A percentile compares a stretch with the other conserved stretches of the same genome.
Conservation (phyloP, 1,140 invertebrate species). For the Heliconius congener region DNA sequence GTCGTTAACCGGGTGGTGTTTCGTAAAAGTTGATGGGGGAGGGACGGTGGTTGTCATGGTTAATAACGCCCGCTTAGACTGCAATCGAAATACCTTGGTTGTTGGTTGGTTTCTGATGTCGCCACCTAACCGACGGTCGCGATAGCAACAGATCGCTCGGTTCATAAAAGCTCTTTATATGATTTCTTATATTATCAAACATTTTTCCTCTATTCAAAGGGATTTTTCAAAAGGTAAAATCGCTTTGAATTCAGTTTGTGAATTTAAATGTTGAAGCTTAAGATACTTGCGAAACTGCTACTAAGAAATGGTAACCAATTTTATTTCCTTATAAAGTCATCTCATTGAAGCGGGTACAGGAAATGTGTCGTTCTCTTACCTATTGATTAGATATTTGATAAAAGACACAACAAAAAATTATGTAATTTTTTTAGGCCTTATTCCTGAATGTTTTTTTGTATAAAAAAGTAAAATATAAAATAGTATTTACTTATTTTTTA, state of each 20-base stretch:
- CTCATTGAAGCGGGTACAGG: not conserved
- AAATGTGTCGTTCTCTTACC: not conserved
- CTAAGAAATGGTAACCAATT: conserved; percentile 5
- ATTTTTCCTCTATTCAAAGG: conserved; percentile 43
- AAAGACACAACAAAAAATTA: not conserved
- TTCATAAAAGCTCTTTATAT: conserved; percentile 46
- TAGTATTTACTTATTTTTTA: no score
- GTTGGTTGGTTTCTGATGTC: conserved; percentile 5
- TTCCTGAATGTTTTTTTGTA: no score
- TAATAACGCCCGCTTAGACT: conserved; percentile 63
- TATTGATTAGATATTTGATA: not conserved
- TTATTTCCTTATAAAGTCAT: conserved; percentile 4
- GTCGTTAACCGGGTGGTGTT: conserved; percentile 67
- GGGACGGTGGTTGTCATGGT: conserved; percentile 72
- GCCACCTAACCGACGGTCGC: conserved; percentile 42
- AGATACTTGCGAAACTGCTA: conserved; percentile 9
- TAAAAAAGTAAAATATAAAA: no score
- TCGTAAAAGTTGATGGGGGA: conserved; percentile 66
- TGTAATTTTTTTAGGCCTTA: no score
- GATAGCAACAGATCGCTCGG: conserved; percentile 67
- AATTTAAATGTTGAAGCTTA: conserved; percentile 5
- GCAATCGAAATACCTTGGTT: conserved; percentile 8
- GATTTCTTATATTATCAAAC: conserved; percentile 43
- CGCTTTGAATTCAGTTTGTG: conserved; percentile 34
- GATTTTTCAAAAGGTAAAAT: conserved; percentile 46